These are phyloP conservation scores for Urocolius indicus DNA, from an alignment of 2,113 vertebrate genomes.

Conservation along the genomic window DNA sequence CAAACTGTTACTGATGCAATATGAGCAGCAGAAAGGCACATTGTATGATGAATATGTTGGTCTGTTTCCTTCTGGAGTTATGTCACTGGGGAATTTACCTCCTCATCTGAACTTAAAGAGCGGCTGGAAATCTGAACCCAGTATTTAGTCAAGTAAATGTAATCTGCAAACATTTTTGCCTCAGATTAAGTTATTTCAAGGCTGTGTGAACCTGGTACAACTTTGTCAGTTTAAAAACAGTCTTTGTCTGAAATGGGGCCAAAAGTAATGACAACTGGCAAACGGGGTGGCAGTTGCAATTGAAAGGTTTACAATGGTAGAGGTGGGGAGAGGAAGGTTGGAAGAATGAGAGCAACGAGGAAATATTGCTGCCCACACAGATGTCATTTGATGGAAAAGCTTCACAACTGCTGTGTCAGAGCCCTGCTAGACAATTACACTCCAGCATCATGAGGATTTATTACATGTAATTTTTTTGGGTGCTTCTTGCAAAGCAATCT, in stretches of 20 bases:
- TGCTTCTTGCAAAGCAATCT: background rate
- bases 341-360: background rate
- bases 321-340: background rate
- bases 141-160: background rate
- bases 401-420: background rate
- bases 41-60: fast-evolving
- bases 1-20: background rate
- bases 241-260: background rate
- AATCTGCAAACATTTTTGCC: background rate
- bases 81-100: background rate
- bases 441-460: background rate
- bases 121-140: background rate
- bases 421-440: background rate
- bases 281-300: background rate
- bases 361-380: background rate
- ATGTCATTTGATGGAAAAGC: background rate
- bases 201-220: background rate
- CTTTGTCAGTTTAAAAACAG: background rate
- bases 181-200: background rate
- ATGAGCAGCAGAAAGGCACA: background rate
- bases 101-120: background rate
- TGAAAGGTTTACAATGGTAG: background rate
- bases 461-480: background rate
- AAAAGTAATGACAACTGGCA: background rate
- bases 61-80: background rate